phyloP scores from a whole-genome alignment of 2,888 invertebrate species.

The Conops quadrifasciatus region DNA sequence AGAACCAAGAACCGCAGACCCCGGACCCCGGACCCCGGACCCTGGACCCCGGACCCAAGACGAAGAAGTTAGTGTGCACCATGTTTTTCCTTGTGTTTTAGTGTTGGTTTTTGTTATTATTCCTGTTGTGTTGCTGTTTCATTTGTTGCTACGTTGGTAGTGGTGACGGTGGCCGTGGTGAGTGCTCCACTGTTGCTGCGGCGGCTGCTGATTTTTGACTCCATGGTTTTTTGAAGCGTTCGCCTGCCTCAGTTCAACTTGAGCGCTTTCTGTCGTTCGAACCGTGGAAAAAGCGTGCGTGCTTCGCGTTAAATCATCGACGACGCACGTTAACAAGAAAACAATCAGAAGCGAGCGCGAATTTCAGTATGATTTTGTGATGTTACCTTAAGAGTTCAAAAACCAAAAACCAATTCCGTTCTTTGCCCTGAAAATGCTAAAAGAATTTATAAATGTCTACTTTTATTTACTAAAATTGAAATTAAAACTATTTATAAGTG shows the following conservation, averaged over 20 bases:
- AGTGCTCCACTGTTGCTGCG: conserved; percentile 35
- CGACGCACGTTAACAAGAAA: conserved; percentile 21
- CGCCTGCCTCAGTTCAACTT: conserved; percentile 56
- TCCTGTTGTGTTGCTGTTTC: conserved; percentile 20
- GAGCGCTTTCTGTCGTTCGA: conserved; percentile 59
- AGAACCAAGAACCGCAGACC: neutral
- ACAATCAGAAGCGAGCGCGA: conserved; percentile 1
- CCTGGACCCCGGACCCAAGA: too few species aligned
- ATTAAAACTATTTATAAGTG: neutral
- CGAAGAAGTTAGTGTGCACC: neutral
- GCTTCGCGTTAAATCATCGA: conserved; percentile 32
- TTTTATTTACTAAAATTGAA: too few species aligned
- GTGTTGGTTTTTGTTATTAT: conserved; percentile 31
- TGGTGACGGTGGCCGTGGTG: conserved; percentile 27
- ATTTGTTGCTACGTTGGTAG: too few species aligned
- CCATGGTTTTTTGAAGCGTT: conserved; percentile 47
- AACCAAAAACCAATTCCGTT: too few species aligned
- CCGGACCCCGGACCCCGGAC: too few species aligned
- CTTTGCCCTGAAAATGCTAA: too few species aligned
- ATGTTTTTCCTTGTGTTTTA: conserved; percentile 1
- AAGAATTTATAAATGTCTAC: too few species aligned
- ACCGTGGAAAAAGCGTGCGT: conserved; percentile 43
- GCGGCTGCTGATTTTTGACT: conserved; percentile 45
- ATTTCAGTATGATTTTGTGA: neutral
- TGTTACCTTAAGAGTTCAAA: too few species aligned